Base-by-base conservation (phyloP, 2,113 vertebrate species). In the Nesogale talazaci region DNA sequence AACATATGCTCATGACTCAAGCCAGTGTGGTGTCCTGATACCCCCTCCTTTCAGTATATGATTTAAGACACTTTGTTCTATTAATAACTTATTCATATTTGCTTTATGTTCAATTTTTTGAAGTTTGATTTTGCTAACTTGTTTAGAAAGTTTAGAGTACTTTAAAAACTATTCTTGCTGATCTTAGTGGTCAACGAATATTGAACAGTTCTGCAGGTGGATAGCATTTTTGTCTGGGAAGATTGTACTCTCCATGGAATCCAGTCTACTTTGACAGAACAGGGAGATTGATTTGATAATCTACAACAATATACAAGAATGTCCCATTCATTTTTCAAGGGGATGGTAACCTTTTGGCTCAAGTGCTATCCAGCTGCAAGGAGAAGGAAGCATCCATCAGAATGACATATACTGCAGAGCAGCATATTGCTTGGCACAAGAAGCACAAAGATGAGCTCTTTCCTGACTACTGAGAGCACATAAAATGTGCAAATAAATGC, bases 401-500 rank as follows among this genome's bases (percentile, higher is more conserved):
- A 46, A 57, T 8, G 38, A 56, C 74, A 11, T 5, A 2, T 3
- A 14, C 84, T 23, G 27, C 36, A 15, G 86, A 34, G 56, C 22
- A 20, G 0, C 36, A 42, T 27, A 36, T 83, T 63, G 77, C 29
- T 2, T 46, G 86, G 95, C 69, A 42, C 42, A 1, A 23, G 80
- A 67, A 57, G 63, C 29, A 27, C 74, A 88, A 84, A 0, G 1
- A 94, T 22, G 76, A 20, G 10, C 42, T 87, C 52, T 14, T 31
- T 9, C 31, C 38, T 46, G 86, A 67, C 40, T 57, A 9, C 46
- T 4, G 57, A 75, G 90, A 93, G 40, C 40, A 20, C 16, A 3
- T 11, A 83, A 52, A n/a, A 57, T 17, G 61, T 85, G 89, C 86
- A 95, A 95, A 96, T 77, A 86, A 86, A 29, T 87, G 81, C 23